phyloP scores from a whole-genome alignment of 2,113 vertebrate species.

The Choloepus hoffmanni region DNA sequence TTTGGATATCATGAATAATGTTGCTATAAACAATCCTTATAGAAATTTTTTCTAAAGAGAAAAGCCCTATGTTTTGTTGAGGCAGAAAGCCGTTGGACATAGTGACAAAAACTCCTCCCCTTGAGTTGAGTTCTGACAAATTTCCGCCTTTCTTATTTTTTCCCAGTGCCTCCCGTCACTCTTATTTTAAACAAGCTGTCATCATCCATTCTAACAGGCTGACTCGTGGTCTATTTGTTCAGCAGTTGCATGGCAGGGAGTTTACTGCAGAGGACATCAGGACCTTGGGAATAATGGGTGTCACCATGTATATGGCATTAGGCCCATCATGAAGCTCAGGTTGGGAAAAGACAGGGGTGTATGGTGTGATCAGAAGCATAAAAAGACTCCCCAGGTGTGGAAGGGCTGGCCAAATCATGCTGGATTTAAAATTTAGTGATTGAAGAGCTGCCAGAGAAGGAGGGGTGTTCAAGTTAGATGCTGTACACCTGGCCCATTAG shows the following conservation, averaged over 20 bases:
- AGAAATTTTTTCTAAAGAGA: slow-evolving; percentile 29
- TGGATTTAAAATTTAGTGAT: slow-evolving; percentile 42
- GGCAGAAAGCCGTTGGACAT: neutral
- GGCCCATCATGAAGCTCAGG: slow-evolving; percentile 53
- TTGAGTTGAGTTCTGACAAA: slow-evolving; percentile 47
- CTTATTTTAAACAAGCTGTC: slow-evolving; percentile 52
- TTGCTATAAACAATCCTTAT: neutral
- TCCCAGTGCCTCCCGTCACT: neutral
- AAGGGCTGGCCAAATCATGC: slow-evolving; percentile 49
- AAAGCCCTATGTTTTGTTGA: neutral
- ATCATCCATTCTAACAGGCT: slow-evolving; percentile 4
- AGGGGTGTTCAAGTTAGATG: slow-evolving; percentile 25
- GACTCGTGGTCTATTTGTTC: slow-evolving; percentile 40
- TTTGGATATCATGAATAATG: neutral
- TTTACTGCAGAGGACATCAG: slow-evolving; percentile 12
- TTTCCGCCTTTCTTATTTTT: slow-evolving; percentile 50
- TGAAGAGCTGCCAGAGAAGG: slow-evolving; percentile 21
- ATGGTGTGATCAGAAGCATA: slow-evolving; percentile 58
- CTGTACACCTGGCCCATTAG: slow-evolving; percentile 68
- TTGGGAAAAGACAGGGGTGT: slow-evolving; percentile 1
- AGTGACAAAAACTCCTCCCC: slow-evolving; percentile 20
- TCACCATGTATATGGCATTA: slow-evolving; percentile 4
- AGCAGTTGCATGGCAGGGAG: neutral
- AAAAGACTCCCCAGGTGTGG: slow-evolving; percentile 38
- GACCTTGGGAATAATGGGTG: neutral